phyloP scores from a whole-genome alignment of 2,888 invertebrate species.

The Pammene aurita region DNA sequence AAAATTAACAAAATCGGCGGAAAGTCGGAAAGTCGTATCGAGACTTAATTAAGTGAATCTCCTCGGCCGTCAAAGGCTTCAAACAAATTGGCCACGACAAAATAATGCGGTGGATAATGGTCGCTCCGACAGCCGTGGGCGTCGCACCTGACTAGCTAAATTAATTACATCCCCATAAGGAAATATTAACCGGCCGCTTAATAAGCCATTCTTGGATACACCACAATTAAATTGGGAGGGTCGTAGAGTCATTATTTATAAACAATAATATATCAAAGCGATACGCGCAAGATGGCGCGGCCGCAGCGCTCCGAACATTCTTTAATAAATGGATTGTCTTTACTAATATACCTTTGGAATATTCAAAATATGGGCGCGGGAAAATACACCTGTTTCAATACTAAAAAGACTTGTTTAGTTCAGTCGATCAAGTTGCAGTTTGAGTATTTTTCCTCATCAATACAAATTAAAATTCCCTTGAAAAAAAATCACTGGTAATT shows the following conservation, averaged over 20 bases:
- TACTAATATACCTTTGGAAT: slow-evolving; percentile 38
- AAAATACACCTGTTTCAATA: background rate
- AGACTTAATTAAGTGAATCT: slow-evolving; percentile 75
- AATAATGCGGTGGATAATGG: slow-evolving; percentile 79
- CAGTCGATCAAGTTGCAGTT: no score
- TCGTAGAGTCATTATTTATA: slow-evolving; percentile 79
- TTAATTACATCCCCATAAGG: slow-evolving; percentile 81
- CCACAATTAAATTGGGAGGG: slow-evolving; percentile 83
- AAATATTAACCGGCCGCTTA: slow-evolving; percentile 82
- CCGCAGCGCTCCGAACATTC: slow-evolving; percentile 62
- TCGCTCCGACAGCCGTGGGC: slow-evolving; percentile 67
- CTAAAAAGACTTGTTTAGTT: background rate
- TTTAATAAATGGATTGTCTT: slow-evolving; percentile 47
- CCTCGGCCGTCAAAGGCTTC: slow-evolving; percentile 75
- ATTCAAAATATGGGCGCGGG: slow-evolving; percentile 27
- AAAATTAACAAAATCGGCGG: slow-evolving; percentile 52
- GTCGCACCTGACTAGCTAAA: slow-evolving; percentile 80
- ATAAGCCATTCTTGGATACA: slow-evolving; percentile 80
- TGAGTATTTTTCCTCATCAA: no score
- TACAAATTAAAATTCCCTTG: no score
- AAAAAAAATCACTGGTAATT: no score
- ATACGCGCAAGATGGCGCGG: slow-evolving; percentile 81
- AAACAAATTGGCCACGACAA: slow-evolving; percentile 79
- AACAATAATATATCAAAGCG: slow-evolving; percentile 83
- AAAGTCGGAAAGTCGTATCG: slow-evolving; percentile 52